Base-by-base conservation (phyloP, 1,140 invertebrate species). In the Babylonia areolata region DNA sequence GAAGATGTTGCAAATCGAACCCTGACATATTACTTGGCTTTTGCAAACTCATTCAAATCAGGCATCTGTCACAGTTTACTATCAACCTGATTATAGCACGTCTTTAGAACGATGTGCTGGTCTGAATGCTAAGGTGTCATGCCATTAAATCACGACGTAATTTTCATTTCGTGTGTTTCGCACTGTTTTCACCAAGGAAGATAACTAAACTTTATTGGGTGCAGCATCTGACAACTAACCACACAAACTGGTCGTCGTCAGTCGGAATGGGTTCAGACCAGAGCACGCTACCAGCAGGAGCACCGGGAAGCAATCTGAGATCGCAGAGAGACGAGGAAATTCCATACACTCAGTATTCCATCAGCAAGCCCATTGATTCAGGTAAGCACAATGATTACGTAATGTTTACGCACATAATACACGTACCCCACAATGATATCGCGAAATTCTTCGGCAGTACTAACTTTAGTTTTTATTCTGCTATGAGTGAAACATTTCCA, bases 291-390 rank as follows among this genome's bases (percentile, higher is more conserved):
- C 91, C 91, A 75, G 91, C 92, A 35, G 93, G 93, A 35, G 92
- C 90, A 23, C 92, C 92, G 31, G 92, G 90, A 11, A 92, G 91
- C 73, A 90, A 46, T 35, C 85, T 94, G 6, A 90, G 91, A 73
- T 94, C 93, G 33, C 93, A 94, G 86, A 85, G 93, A 87, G 93
- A 94, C 90, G 93, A 94, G 86, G 98, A 99, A 93, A 95, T 99
- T 85, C 98, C 98, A 0, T 99, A 99, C 92, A 98, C 99, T 91
- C 98, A 98, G 0, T 99, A 98, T 89, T 98, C 97, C 0, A 97
- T 98, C 1, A 98, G 98, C 93, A 95, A 97, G 88, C 97, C 98
- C 23, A 98, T 98, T 75, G 91, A 93, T 88, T 97, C 97, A 89
- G 90, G 91, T 91, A 85, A 73, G 51, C 37, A 37, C n/a, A n/a